Percentiles rank a stretch among this genome's conserved stretches.
Conservation (phyloP, 2,888 invertebrate species). For the Teleiodes luculella region DNA sequence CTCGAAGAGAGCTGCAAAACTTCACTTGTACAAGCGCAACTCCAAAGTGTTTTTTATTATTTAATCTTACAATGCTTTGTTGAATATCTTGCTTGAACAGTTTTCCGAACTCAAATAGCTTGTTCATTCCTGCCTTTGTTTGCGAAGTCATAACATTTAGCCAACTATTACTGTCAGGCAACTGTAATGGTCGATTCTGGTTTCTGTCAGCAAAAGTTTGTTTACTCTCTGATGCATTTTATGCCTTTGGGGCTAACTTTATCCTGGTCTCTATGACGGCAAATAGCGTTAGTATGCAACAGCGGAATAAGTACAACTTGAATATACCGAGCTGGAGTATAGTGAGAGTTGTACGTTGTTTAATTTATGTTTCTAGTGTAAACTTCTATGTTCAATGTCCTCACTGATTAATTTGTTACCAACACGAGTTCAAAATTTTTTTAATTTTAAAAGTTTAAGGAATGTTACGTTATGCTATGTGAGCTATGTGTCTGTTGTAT, state of each 20-base stretch:
- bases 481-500: too few relatives aligned
- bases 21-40: too few relatives aligned
- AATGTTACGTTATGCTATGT: too few relatives aligned
- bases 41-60: too few relatives aligned
- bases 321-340: neutral
- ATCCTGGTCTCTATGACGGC: neutral
- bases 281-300: constrained; percentile 1
- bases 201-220: constrained; percentile 19
- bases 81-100: neutral
- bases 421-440: too few relatives aligned
- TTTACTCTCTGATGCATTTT: constrained; percentile 20
- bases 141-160: constrained; percentile 1
- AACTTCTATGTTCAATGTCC: too few relatives aligned
- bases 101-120: neutral
- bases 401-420: too few relatives aligned
- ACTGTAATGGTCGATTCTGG: constrained; percentile 3
- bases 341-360: too few relatives aligned
- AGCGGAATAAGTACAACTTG: neutral
- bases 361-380: too few relatives aligned
- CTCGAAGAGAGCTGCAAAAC: neutral
- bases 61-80: too few relatives aligned
- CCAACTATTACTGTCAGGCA: constrained; percentile 4
- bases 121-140: neutral
- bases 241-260: constrained; percentile 23
- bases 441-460: too few relatives aligned